Base-by-base conservation (phyloP, 2,113 vertebrate genomes). In the Hirundichthys speculiger region DNA sequence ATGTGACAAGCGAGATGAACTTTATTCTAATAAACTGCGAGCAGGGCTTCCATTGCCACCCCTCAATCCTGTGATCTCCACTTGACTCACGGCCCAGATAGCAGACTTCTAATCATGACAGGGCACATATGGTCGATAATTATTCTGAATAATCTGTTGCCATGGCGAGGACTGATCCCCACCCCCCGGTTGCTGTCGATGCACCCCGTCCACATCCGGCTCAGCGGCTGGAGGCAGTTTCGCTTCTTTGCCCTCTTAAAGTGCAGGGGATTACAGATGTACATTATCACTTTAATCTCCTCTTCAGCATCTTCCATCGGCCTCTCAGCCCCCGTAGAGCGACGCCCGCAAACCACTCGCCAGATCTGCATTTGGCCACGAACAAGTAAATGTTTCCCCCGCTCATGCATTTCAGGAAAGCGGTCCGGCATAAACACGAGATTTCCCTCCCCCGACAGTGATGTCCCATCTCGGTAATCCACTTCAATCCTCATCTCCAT, bases 201-300 rank as follows among this genome's bases (percentile, higher is more conserved):
- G 79, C 66, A 20, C 63, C 70, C 50, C 25, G 47, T 40, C 63
- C 68, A 25, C 56, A 71, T 77, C 57, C 53, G 0, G 64, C 72
- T 64, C 69, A 4, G 27, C 47, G 64, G 67, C 73, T 65, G 47
- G 60, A 77, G 64, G 76, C 53, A 24, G 62, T 75, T 74, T 65
- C 11, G 39, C 75, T 65, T 81, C 69, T 79, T 73, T 77, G 62
- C 74, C 64, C 83, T 79, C 57, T 75, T 63, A 76, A 77, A 88
- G 80, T 80, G 85, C 75, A 56, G 52, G 1, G 75, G 88, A 90
- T 90, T 91, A 90, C 61, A 70, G 63, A 75, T 74, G 71, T 83
- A 88, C 87, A 87, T 88, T 86, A 90, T 89, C 74, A 55, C 83
- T 86, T 80, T 91, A 90, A 91, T 90, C 90, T 87, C 75, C 79